Percentiles rank a stretch among this genome's conserved stretches.
phyloP scores from a whole-genome alignment of 2,113 vertebrate genomes.

The Gallinago media region DNA sequence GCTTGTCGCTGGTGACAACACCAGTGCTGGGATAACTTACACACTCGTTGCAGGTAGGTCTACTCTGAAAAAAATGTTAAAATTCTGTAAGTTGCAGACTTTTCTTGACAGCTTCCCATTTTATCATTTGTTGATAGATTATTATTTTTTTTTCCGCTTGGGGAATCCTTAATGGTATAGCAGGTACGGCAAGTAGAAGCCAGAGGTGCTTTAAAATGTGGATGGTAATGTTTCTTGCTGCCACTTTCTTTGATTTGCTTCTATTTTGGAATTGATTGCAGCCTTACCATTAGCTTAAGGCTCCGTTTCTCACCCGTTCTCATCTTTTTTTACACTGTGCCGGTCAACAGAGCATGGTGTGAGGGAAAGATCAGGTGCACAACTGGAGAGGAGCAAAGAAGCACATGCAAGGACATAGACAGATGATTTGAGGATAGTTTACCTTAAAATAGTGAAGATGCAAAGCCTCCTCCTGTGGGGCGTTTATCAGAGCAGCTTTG shows the following conservation, averaged over 20 bases:
- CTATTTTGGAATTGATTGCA: not conserved
- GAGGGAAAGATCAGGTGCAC: not conserved
- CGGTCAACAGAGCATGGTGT: fast-evolving
- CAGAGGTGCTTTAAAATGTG: not conserved
- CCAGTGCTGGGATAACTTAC: slow-evolving; percentile 73
- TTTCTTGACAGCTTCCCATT: not conserved
- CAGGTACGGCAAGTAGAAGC: not conserved
- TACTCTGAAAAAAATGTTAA: not conserved
- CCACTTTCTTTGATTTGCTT: not conserved
- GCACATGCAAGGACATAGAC: not conserved
- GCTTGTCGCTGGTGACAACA: slow-evolving; percentile 67
- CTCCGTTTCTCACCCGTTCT: not conserved
- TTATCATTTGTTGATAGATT: not conserved
- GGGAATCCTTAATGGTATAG: not conserved
- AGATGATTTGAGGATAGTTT: not conserved
- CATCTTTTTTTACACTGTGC: not conserved
- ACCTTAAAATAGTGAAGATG: not conserved
- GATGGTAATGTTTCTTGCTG: not conserved
- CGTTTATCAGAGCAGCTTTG: not conserved
- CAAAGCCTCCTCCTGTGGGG: not conserved
- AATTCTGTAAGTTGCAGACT: not conserved
- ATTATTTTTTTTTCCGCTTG: not conserved
- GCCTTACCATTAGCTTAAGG: not conserved
- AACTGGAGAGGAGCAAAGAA: not conserved
- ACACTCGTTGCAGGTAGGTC: slow-evolving; percentile 81